Evolutionary conservation across 1,140 invertebrate species (phyloP).

Genomic region (Steinernema feltiae): DNA sequence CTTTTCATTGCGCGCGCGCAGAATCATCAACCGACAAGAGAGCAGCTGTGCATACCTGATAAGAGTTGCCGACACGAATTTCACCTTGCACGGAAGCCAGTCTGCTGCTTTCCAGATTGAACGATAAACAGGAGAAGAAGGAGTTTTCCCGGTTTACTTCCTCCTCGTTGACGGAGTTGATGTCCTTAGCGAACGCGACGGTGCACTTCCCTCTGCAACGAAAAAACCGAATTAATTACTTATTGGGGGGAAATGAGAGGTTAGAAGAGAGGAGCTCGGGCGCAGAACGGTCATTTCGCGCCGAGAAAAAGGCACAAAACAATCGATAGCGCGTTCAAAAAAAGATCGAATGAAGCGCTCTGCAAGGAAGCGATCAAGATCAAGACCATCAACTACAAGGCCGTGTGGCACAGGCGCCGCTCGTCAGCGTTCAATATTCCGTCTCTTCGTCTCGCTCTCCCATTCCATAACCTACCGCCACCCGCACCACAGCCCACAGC

Average conservation of each 20-base stretch:
- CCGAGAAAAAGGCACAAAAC: background rate
- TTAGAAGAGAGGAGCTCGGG: background rate
- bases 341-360: slow-evolving; percentile 17
- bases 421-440: slow-evolving; percentile 14
- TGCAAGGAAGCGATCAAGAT: slow-evolving; percentile 18
- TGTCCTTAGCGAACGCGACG: slow-evolving; percentile 37
- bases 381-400: slow-evolving; percentile 17
- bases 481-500: slow-evolving; percentile 16
- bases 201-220: slow-evolving; percentile 55
- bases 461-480: slow-evolving; percentile 25
- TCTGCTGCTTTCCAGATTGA: slow-evolving; percentile 66
- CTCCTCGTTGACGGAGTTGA: slow-evolving; percentile 32
- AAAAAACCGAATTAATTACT: background rate
- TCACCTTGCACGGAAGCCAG: slow-evolving; percentile 80
- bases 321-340: slow-evolving; percentile 3
- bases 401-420: slow-evolving; percentile 6
- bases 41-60: slow-evolving; percentile 68
- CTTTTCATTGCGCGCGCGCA: background rate
- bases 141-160: slow-evolving; percentile 50
- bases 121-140: slow-evolving; percentile 64
- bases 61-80: slow-evolving; percentile 85
- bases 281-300: background rate
- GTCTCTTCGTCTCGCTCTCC: slow-evolving; percentile 16
- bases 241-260: slow-evolving; percentile 24
- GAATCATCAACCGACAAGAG: background rate